Conservation (phyloP, 2,888 invertebrate genomes). For the Steromphala cineraria region DNA sequence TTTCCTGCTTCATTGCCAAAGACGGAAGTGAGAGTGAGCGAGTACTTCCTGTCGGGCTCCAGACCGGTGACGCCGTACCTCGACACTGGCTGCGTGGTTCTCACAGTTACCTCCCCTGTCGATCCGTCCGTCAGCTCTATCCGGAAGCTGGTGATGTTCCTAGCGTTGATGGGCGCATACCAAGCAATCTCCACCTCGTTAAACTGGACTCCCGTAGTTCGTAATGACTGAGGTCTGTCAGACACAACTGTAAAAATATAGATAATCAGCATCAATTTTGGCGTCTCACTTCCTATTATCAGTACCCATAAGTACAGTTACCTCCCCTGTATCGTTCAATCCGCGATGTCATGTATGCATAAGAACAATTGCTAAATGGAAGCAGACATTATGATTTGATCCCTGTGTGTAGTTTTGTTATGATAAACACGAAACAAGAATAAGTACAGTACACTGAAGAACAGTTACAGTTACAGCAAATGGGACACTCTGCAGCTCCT, state of each 20-base stretch:
- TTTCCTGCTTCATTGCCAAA: neutral
- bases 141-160: neutral
- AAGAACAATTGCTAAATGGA: no score
- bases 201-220: neutral
- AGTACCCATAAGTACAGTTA: no score
- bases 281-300: no score
- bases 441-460: no score
- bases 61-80: neutral
- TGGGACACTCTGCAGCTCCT: no score
- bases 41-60: neutral
- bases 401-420: no score
- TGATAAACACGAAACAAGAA: no score
- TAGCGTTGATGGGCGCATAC: neutral
- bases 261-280: no score
- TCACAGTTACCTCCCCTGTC: neutral
- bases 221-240: neutral
- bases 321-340: no score
- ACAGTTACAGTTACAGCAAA: no score
- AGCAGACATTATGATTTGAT: no score
- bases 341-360: no score
- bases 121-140: neutral
- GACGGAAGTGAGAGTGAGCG: neutral
- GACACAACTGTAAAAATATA: neutral
- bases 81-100: neutral
- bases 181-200: neutral